Evolutionary conservation across 2,797 vertebrate species (phyloP).

Genomic region (Alosa sapidissima): DNA sequence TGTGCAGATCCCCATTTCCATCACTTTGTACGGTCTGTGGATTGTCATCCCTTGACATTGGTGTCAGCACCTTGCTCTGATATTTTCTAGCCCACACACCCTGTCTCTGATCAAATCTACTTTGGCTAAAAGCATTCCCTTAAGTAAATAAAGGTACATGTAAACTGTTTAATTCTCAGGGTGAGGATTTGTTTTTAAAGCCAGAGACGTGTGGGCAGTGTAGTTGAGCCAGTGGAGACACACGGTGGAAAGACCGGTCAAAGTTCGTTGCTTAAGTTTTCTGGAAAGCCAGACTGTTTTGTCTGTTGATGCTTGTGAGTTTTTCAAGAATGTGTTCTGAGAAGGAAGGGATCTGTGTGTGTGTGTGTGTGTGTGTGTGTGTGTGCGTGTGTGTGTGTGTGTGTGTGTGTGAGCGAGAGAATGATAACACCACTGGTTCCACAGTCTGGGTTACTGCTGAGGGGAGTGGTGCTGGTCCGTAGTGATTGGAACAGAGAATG

Average conservation of each 20-base stretch:
- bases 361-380: too few species aligned
- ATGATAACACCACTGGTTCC: too few species aligned
- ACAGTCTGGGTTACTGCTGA: too few species aligned
- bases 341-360: not conserved
- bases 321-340: conserved; percentile 2
- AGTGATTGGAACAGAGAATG: not conserved
- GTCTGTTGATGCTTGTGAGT: not conserved
- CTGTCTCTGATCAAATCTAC: not conserved
- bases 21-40: not conserved
- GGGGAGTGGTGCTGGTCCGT: not conserved
- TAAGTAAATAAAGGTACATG: not conserved
- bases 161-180: conserved; percentile 9
- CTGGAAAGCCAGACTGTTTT: not conserved
- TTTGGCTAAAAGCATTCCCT: not conserved
- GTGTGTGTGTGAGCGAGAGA: too few species aligned
- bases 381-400: too few species aligned
- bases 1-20: not conserved
- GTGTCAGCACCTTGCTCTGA: not conserved
- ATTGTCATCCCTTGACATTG: not conserved
- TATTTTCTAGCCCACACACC: not conserved
- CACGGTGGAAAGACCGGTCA: not conserved
- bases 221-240: not conserved
- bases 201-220: not conserved
- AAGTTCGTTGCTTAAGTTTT: not conserved
- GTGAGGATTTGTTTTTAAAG: not conserved